Evolutionary conservation across 2,113 vertebrate genomes (phyloP).

Genomic region (Hepsetus odoe): DNA sequence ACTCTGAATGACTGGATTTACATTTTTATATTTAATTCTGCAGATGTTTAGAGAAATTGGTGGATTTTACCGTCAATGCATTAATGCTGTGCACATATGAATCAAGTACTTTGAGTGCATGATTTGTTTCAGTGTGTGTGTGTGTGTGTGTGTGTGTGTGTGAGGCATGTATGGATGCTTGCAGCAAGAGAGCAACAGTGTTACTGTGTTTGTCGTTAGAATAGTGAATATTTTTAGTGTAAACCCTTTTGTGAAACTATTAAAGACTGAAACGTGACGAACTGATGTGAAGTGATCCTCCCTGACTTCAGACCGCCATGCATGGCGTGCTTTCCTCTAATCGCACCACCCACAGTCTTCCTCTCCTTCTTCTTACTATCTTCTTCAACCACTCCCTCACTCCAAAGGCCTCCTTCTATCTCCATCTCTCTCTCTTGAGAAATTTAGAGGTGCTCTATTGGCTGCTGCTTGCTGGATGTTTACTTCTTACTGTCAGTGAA

Average conservation of each 20-base stretch:
- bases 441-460: slow-evolving; percentile 10
- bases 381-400: neutral
- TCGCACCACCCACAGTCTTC: neutral
- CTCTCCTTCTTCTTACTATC: neutral
- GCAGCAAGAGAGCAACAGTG: neutral
- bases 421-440: slow-evolving; percentile 28
- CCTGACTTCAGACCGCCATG: neutral
- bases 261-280: slow-evolving; percentile 34
- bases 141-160: slow-evolving; percentile 5
- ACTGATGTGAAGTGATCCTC: slow-evolving; percentile 28
- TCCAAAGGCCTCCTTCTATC: neutral
- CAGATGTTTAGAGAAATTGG: too few species aligned
- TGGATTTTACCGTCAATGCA: too few species aligned
- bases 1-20: neutral
- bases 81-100: neutral
- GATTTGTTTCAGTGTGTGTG: neutral
- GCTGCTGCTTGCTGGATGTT: slow-evolving; percentile 51
- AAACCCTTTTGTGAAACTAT: slow-evolving; percentile 53
- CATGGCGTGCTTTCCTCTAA: neutral
- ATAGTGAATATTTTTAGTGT: slow-evolving; percentile 47
- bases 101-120: neutral
- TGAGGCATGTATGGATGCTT: neutral
- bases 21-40: neutral
- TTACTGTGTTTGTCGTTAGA: slow-evolving; percentile 48
- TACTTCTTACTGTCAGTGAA: slow-evolving; percentile 60